Conservation (phyloP, 2,113 vertebrate genomes). For the Lamprologus ornatipinnis region DNA sequence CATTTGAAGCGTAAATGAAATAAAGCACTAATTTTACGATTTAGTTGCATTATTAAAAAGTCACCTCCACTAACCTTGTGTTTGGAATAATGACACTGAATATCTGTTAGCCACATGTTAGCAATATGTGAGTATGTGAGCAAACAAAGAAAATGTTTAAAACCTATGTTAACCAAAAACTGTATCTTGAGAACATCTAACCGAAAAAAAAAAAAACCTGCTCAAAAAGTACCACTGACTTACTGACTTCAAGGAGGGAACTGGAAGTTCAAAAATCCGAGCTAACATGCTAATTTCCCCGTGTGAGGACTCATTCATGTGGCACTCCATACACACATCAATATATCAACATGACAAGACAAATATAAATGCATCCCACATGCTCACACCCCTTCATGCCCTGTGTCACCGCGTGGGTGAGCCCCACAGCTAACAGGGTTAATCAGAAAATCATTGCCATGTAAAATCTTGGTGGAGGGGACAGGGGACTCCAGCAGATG, state of each 20-base stretch:
- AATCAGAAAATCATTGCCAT: conserved; percentile 68
- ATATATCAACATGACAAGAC: neutral
- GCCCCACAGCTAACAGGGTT: conserved; percentile 52
- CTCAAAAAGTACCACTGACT: neutral
- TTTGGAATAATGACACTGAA: neutral
- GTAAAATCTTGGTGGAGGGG: conserved; percentile 14
- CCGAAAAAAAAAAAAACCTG: neutral
- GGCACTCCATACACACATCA: neutral
- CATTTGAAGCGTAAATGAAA: neutral
- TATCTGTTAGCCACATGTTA: neutral
- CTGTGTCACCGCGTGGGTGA: conserved; percentile 21
- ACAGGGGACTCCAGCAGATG: neutral
- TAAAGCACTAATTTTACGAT: neutral
- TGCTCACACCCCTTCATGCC: neutral
- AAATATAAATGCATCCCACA: neutral
- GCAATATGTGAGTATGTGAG: neutral
- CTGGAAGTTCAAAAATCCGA: neutral
- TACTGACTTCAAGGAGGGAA: neutral
- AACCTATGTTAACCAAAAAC: neutral
- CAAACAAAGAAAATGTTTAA: neutral
- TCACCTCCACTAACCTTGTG: neutral
- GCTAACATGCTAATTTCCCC: neutral
- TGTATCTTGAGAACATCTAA: neutral
- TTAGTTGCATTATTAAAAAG: neutral
- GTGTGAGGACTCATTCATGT: neutral